Evolutionary conservation across 2,113 vertebrate genomes (phyloP), one percentile per base, ranked within the genome.

Genomic region (Onychostoma macrolepis): DNA sequence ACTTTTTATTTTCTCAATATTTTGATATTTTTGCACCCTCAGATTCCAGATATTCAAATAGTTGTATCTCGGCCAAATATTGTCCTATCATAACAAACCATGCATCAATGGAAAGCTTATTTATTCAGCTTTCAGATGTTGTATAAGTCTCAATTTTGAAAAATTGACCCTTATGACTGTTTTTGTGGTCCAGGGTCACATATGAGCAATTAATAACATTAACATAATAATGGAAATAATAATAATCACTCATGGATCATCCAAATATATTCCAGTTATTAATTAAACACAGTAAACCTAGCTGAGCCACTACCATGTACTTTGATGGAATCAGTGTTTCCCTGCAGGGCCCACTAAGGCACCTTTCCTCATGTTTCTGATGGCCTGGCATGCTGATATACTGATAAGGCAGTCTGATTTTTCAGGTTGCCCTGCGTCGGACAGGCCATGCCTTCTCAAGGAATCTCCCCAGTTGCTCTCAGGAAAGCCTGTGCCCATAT

Each of bases 401-500:
- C 45, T 30, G 75, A 78, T 53, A 53, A 33, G 76, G 13, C 45
- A 50, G 28, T 30, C 8, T 24, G 38, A 48, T 19, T 24, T 28
- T 43, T 77, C 74, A 58, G 36, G 7, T 78, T 45, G 72, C 38
- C 6, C 48, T 74, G 28, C 2, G 2, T 77, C 26, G 85, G 87
- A 89, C 83, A 84, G 48, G 50, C 63, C 7, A 41, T 33, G 30
- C 80, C 75, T 87, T 78, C 30, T 58, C 48, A 56, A 85, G 77
- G 86, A 85, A 77, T 89, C 77, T 89, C 58, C 88, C 82, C 80
- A 80, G 67, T 85, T 67, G 43, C 85, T 83, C 43, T 69, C 43
- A 85, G 43, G 43, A 61, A 75, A 85, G 6, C 82, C 83, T 30
- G 4, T 30, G 79, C 53, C 4, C 48, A 88, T 84, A 63, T 87